phyloP scores from a whole-genome alignment of 64 coral and sea anemone species.

The Porites lutea region DNA sequence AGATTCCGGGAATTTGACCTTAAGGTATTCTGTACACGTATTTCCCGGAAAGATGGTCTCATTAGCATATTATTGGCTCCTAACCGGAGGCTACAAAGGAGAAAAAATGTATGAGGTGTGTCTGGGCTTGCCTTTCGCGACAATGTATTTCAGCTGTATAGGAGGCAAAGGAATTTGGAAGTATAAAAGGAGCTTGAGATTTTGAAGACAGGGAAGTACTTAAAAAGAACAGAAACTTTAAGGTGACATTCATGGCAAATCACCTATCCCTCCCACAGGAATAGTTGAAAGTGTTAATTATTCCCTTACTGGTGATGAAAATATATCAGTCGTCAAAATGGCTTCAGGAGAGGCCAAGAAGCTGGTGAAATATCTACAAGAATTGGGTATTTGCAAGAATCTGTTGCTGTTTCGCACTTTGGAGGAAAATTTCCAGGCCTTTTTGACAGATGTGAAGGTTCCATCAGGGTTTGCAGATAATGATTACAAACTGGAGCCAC shows the following conservation, averaged over 20 bases:
- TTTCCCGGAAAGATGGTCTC: conserved; percentile 8
- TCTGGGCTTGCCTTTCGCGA: neutral
- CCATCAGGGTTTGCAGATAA: neutral
- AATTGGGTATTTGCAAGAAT: neutral
- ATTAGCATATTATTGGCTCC: neutral
- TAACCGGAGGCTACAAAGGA: neutral
- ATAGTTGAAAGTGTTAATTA: neutral
- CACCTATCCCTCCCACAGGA: neutral
- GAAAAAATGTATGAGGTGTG: too few species aligned
- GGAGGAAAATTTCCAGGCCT: neutral
- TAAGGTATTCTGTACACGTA: neutral
- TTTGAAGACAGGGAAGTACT: neutral
- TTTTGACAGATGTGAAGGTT: neutral
- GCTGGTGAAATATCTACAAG: neutral
- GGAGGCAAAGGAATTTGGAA: neutral
- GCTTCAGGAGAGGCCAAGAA: neutral
- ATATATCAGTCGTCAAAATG: neutral
- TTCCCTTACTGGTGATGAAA: too few species aligned
- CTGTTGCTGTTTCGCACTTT: neutral
- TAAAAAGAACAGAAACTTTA: neutral
- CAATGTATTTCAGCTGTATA: neutral
- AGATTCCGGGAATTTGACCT: conserved; percentile 2
- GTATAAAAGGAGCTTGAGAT: neutral
- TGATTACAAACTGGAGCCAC: neutral
- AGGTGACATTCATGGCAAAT: neutral